Evolutionary conservation across 2,113 vertebrate genomes (phyloP).

Genomic region (Xiphorhynchus elegans): DNA sequence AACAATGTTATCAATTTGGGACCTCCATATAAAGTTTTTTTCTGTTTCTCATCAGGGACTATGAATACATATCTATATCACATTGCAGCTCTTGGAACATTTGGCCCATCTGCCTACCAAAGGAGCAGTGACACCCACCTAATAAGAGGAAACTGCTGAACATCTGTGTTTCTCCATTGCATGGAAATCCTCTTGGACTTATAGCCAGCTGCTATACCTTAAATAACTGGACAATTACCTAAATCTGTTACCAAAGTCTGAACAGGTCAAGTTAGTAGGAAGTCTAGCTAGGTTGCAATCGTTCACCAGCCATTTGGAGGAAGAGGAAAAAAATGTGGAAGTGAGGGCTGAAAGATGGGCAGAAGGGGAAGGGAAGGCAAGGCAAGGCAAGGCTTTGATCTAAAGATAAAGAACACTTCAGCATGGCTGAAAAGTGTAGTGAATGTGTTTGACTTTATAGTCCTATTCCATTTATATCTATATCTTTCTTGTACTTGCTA

Average conservation of each 20-base stretch:
- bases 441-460: background rate
- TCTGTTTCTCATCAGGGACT: background rate
- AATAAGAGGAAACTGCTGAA: background rate
- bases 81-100: background rate
- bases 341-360: background rate
- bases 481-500: background rate
- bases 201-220: background rate
- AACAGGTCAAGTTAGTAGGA: background rate
- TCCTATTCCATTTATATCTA: background rate
- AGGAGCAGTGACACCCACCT: background rate
- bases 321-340: background rate
- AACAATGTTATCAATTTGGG: background rate
- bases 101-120: background rate
- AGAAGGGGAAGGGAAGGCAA: background rate
- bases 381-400: background rate
- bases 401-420: background rate
- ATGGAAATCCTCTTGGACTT: background rate
- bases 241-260: background rate
- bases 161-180: background rate
- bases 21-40: background rate
- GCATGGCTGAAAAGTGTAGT: background rate
- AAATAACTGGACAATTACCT: background rate
- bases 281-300: background rate
- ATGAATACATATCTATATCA: background rate
- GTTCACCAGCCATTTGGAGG: background rate